Evolutionary conservation across 1,140 invertebrate species (phyloP).

Genomic region (Drosophila orena): DNA sequence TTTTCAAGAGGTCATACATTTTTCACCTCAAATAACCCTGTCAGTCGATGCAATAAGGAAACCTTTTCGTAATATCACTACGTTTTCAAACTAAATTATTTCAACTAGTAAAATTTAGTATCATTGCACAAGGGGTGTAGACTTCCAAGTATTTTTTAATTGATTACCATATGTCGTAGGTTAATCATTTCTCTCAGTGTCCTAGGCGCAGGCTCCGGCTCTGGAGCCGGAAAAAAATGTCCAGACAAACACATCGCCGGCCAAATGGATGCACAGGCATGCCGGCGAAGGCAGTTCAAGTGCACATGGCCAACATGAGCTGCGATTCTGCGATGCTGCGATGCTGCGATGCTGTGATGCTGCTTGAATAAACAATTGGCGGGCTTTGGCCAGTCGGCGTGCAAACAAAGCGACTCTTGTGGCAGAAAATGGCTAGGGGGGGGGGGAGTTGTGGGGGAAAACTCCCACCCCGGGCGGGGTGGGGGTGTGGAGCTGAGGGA

Average conservation of each 20-base stretch:
- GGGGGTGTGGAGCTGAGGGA: neutral
- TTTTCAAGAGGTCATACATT: too few species aligned
- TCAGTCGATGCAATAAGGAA: too few species aligned
- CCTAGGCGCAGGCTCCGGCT: slow-evolving; percentile 2
- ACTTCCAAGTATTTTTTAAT: too few species aligned
- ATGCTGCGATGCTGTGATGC: slow-evolving; percentile 28
- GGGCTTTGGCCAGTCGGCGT: slow-evolving; percentile 54
- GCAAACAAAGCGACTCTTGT: slow-evolving; percentile 51
- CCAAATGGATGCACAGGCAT: slow-evolving; percentile 66
- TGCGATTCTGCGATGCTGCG: neutral
- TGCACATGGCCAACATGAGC: slow-evolving; percentile 38
- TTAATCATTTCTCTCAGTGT: slow-evolving; percentile 17
- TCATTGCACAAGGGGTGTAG: too few species aligned
- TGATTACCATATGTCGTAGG: too few species aligned
- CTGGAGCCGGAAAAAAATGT: slow-evolving; percentile 31
- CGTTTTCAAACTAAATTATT: neutral
- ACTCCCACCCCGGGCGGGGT: neutral
- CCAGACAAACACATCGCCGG: slow-evolving; percentile 53
- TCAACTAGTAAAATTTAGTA: too few species aligned
- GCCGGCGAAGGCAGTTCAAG: slow-evolving; percentile 14
- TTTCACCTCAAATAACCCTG: too few species aligned
- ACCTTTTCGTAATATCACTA: too few species aligned
- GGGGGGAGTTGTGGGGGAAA: neutral
- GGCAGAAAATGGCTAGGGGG: slow-evolving; percentile 8
- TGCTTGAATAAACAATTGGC: slow-evolving; percentile 79